A percentile compares a stretch with the other conserved stretches of the same genome.
These are phyloP conservation scores for Trogon surrucura DNA, from an alignment of 2,113 vertebrate genomes.

Conservation along the genomic window DNA sequence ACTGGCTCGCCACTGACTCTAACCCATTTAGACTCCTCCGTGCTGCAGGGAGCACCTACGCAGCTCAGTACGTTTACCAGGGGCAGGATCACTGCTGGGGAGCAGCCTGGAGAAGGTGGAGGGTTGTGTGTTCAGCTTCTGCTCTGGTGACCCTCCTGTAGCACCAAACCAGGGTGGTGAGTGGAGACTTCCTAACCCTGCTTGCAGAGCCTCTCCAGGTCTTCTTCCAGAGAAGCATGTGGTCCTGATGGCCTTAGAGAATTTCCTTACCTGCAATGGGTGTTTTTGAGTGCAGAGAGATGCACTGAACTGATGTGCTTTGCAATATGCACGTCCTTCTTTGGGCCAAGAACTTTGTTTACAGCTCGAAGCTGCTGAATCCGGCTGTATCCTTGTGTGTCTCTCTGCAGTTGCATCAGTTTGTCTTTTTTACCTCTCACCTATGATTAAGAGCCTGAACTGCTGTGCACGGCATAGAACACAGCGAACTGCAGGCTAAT, in stretches of 20 bases:
- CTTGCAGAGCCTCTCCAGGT: neutral
- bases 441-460: slow-evolving; percentile 3
- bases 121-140: neutral
- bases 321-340: neutral
- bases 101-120: neutral
- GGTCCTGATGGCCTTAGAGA: neutral
- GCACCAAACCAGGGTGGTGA: accelerated
- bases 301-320: neutral
- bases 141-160: accelerated
- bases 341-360: neutral
- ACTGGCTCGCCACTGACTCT: neutral
- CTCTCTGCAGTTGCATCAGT: neutral
- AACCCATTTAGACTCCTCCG: neutral
- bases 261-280: neutral
- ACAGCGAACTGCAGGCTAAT: neutral
- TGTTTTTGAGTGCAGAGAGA: neutral
- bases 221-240: neutral
- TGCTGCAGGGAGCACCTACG: neutral
- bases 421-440: neutral
- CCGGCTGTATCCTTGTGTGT: neutral
- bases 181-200: neutral
- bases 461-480: neutral
- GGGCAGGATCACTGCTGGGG: neutral
- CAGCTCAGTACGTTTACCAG: accelerated
- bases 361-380: neutral